Evolutionary conservation across 92 coral and sea anemone genomes (phyloP), one percentile per base, ranked within the genome.

Genomic region (Desmophyllum pertusum): DNA sequence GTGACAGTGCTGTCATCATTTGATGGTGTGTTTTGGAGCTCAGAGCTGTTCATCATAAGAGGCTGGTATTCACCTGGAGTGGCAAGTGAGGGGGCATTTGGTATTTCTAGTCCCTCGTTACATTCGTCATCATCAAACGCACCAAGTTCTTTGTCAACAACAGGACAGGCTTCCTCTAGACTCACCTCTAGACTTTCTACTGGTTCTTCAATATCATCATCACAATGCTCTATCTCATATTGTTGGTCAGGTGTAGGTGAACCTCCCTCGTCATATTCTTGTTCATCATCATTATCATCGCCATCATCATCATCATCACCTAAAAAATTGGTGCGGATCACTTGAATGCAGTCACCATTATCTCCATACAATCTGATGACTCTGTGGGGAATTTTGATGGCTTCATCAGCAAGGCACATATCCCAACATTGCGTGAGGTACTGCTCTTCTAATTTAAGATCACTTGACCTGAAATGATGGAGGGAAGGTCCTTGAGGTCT

Each of bases 381-480:
- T 29, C 79, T 75, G 79, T 75, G 79, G 0, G 42, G 65, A 65
- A 75, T 75, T 48, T 25, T 37, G 19, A 40, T 9, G 15, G 42
- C 27, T 6, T 70, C 75, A 70, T 40, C 33, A 40, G 1, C 39
- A 14, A 70, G 75, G 45, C 51, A 70, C 39, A 31, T 70, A 27
- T 70, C 50, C 75, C 51, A 70, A 30, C 48, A 19, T 13, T 35
- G 17, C 29, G 38, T 19, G 6, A 39, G 51, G 51, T 70, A 18
- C 39, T 70, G 17, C 5, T 69, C 87, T 43, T 87, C 90, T 45
- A 52, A 41, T 68, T 87, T 81, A 23, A 87, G 73, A 29, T 51
- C 81, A 51, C 85, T 84, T 62, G 95, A 88, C 3, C 92, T 75
- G 68, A 88, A 91, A 51, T 89, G 95, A 70, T 92, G 93, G 73